Base-by-base conservation (phyloP, 2,888 invertebrate genomes). In the Dryobotodes eremita region DNA sequence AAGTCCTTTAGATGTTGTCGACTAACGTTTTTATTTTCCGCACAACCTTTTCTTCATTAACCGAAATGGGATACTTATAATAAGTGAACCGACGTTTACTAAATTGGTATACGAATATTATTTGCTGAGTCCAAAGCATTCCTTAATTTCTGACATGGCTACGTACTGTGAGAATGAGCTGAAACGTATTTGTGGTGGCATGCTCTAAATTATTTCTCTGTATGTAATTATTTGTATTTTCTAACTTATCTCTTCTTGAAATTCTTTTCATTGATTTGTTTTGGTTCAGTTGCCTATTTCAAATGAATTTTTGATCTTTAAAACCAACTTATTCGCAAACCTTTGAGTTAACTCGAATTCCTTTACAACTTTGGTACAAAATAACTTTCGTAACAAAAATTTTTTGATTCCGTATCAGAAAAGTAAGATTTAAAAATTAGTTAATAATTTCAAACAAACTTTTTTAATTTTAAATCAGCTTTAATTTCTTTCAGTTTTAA, bases 101-200 rank as follows among this genome's bases (percentile, higher is more conserved):
- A 83, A 89, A 89, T 92, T 90, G 90, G 90, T 92, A 89, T 88
- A 85, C 86, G 84, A 86, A 82, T 90, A 88, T 86, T 84, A 86
- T 93, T 94, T 92, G 93, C 94, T 92, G 90, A 87, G 88, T 88
- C 89, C 88, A 89, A 89, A 88, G 89, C 85, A 87, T 92, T 89
- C 83, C 89, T 90, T 90, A 86, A 87, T 89, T 87, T 86, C 90
- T 92, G 92, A 92, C 87, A 93, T 95, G 92, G 93, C 93, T 93
- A 93, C 90, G 88, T 91, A 92, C 90, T 93, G 91, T 93, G 93
- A 92, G 93, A 94, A 94, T 95, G 94, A 92, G 92, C 93, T 93
- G 82, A 92, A 89, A 92, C 87, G 92, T 94, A 92, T 92, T 92
- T 94, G 92, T 94, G 94, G 92, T 94, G 90, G 95, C 95, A 95